Percentiles rank a stretch among this genome's conserved stretches.
phyloP scores from a whole-genome alignment of 1,140 invertebrate genomes.

The Brachionus paranguensis region DNA sequence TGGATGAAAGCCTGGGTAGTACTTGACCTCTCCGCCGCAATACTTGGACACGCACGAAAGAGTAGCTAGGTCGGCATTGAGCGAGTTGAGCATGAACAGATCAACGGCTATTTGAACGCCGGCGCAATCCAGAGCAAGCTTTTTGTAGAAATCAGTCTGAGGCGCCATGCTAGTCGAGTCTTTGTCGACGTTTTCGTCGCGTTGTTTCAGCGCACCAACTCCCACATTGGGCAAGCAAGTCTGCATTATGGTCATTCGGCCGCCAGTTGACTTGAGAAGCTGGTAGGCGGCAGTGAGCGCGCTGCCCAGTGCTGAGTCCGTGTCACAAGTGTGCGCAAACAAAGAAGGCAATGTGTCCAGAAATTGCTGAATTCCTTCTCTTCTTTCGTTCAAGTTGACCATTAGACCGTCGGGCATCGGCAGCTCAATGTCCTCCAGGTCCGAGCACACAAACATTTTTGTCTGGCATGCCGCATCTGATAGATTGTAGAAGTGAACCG shows the following conservation, averaged over 20 bases:
- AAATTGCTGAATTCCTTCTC: slow-evolving; percentile 72
- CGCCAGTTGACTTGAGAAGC: slow-evolving; percentile 83
- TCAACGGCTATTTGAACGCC: slow-evolving; percentile 92
- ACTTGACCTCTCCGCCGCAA: slow-evolving; percentile 85
- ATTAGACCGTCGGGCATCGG: slow-evolving; percentile 74
- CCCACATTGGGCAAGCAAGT: slow-evolving; percentile 81
- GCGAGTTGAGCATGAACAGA: slow-evolving; percentile 83
- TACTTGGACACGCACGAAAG: slow-evolving; percentile 76
- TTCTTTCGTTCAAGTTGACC: slow-evolving; percentile 80
- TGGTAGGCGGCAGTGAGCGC: slow-evolving; percentile 86
- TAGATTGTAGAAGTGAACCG: slow-evolving; percentile 69
- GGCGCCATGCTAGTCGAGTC: slow-evolving; percentile 69
- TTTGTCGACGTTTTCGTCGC: slow-evolving; percentile 56
- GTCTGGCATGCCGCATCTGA: neutral
- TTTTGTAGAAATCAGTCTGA: slow-evolving; percentile 95
- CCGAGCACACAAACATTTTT: slow-evolving; percentile 29
- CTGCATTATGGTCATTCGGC: slow-evolving; percentile 87
- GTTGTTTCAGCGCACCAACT: slow-evolving; percentile 74
- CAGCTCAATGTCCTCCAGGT: slow-evolving; percentile 56
- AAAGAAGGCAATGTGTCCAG: slow-evolving; percentile 71
- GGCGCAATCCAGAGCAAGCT: slow-evolving; percentile 87
- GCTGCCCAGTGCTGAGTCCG: slow-evolving; percentile 76
- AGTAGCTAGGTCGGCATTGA: slow-evolving; percentile 77
- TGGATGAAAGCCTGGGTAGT: slow-evolving; percentile 80
- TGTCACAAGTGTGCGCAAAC: slow-evolving; percentile 67